These are phyloP conservation scores for Phymorhynchus buccinoides DNA, from an alignment of 1,140 invertebrate species.

Conservation along the genomic window DNA sequence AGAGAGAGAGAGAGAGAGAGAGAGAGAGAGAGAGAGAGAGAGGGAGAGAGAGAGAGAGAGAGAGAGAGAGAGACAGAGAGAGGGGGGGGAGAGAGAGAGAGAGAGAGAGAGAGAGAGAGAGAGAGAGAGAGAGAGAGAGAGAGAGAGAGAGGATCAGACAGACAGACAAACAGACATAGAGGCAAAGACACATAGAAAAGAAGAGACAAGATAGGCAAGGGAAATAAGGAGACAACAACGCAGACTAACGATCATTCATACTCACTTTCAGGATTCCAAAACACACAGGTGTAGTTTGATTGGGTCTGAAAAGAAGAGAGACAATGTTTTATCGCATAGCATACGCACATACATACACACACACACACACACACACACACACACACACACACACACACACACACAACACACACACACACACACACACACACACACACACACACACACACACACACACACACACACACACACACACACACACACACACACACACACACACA, in stretches of 20 bases:
- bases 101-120: neutral
- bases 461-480: neutral
- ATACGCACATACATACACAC: too few relatives aligned
- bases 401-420: neutral
- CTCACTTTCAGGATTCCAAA: conserved; percentile 74
- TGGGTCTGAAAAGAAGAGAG: conserved; percentile 46
- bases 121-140: conserved; percentile 1
- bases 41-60: neutral
- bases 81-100: neutral
- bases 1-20: neutral
- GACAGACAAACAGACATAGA: neutral
- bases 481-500: neutral
- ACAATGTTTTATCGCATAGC: neutral
- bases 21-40: neutral
- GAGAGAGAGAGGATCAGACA: neutral
- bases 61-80: neutral
- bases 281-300: conserved; percentile 72
- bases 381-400: neutral
- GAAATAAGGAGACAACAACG: neutral
- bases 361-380: neutral
- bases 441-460: neutral
- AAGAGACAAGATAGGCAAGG: too few relatives aligned
- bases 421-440: neutral
- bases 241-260: conserved; percentile 5
- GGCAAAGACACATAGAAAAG: neutral